These are phyloP conservation scores for Ennomos fuscantarius DNA, from an alignment of 2,888 invertebrate genomes.

Conservation along the genomic window DNA sequence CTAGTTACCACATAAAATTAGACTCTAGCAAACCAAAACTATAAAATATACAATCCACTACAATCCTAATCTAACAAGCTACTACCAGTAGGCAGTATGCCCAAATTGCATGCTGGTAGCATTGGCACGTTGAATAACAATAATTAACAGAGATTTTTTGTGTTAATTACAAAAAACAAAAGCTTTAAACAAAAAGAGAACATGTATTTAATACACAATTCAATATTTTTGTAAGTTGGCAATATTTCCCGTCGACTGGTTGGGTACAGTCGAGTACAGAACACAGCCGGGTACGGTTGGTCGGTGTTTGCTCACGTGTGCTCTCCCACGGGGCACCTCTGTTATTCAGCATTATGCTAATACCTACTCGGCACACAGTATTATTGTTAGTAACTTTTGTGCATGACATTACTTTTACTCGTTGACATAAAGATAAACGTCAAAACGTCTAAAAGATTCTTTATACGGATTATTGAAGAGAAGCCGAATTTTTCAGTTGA, in stretches of 20 bases:
- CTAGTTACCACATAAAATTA: too few relatives aligned
- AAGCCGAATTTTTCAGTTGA: too few relatives aligned
- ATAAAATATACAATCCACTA: too few relatives aligned
- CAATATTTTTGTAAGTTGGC: constrained; percentile 40
- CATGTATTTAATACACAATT: constrained; percentile 40
- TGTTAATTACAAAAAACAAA: constrained; percentile 9
- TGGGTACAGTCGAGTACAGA: constrained; percentile 42
- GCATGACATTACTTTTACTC: constrained; percentile 50
- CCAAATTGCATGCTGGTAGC: too few relatives aligned
- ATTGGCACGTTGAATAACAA: too few relatives aligned
- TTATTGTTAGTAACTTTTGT: constrained; percentile 57
- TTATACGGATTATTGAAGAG: too few relatives aligned
- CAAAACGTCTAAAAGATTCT: background rate
- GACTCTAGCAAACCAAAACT: too few relatives aligned
- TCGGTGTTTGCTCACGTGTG: constrained; percentile 74
- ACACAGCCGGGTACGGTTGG: constrained; percentile 37
- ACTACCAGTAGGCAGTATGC: too few relatives aligned
- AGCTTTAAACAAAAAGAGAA: constrained; percentile 18
- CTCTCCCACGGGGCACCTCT: constrained; percentile 64
- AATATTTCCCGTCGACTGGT: constrained; percentile 18
- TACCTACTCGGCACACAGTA: constrained; percentile 55
- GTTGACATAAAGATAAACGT: constrained; percentile 7
- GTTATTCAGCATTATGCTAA: constrained; percentile 79
- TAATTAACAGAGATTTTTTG: background rate
- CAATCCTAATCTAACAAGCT: too few relatives aligned